Evolutionary conservation across 2,113 vertebrate genomes (phyloP), one percentile per base, ranked within the genome.

Genomic region (Stigmatopora nigra): DNA sequence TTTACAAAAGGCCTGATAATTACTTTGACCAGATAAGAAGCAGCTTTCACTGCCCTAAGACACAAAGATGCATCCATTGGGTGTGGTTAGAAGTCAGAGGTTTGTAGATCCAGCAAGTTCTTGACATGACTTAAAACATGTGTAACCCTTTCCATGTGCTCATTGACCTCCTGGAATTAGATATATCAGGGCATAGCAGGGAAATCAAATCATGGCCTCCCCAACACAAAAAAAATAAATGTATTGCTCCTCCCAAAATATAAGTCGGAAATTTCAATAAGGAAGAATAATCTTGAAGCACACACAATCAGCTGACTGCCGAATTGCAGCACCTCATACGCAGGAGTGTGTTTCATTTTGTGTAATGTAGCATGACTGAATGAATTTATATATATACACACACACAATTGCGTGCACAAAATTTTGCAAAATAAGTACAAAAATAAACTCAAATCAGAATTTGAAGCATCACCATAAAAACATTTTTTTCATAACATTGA

Each of bases 21-120:
- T 31, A 41, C 5, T 61, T 20, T 47, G 16, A 44, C 36, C 15
- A 9, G 48, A 22, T 53, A 47, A 4, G 3, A 60, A 20, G 68
- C 36, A 73, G 73, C 59, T 44, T 44, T 19, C n/a, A 6, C 41
- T 11, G 45, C 57, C 31, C 53, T 61, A 31, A 66, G 47, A 60
- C 59, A 41, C 73, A 67, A 2, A 22, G 63, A 68, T 52, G n/a
- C n/a, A 5, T 25, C 53, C 65, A 68, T 65, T 66, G 49, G 15
- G 25, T 70, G 70, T 74, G 65, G 71, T 75, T 67, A 49, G 67
- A 4, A 63, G 69, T 64, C 45, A 13, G 67, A 71, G 0, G 49
- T 41, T 63, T 71, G 14, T 62, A 67, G n/a, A 61, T 61, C 64
- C 57, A 62, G 20, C 64, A 72, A 70, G 68, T 70, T 64, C 61